Conservation (phyloP, 2,113 vertebrate species). For the Dasyurus viverrinus region DNA sequence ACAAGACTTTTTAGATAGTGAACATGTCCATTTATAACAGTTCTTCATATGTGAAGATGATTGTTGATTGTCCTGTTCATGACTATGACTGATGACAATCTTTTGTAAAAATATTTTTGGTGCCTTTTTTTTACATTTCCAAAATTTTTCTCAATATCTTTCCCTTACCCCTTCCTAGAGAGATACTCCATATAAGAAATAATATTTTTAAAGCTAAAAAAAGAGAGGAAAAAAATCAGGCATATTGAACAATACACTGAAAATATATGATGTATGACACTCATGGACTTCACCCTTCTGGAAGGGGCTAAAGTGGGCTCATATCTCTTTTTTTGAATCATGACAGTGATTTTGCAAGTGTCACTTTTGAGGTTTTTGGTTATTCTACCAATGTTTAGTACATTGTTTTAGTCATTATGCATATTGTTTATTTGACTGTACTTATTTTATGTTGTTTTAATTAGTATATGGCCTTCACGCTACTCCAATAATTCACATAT, state of each 20-base stretch:
- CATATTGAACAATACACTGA: not conserved
- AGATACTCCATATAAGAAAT: no score
- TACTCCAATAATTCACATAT: not conserved
- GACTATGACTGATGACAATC: not conserved
- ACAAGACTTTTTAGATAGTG: not conserved
- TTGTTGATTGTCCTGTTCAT: not conserved
- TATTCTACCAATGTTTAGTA: not conserved
- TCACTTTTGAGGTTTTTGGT: not conserved
- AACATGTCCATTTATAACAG: not conserved
- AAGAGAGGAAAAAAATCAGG: not conserved
- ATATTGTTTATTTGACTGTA: not conserved
- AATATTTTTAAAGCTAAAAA: no score
- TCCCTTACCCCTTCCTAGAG: not conserved
- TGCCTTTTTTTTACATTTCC: not conserved
- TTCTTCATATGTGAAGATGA: not conserved
- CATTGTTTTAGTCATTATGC: not conserved
- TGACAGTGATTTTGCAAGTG: not conserved
- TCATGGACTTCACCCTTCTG: not conserved
- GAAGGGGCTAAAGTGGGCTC: not conserved
- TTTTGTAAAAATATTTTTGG: not conserved
- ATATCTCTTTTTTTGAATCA: not conserved
- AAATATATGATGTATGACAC: not conserved
- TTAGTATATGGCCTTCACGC: not conserved
- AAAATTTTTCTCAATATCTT: not conserved
- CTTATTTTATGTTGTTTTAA: not conserved